A percentile compares a stretch with the other conserved stretches of the same genome.
Conservation (phyloP, 2,113 vertebrate genomes). For the Microtus pennsylvanicus region DNA sequence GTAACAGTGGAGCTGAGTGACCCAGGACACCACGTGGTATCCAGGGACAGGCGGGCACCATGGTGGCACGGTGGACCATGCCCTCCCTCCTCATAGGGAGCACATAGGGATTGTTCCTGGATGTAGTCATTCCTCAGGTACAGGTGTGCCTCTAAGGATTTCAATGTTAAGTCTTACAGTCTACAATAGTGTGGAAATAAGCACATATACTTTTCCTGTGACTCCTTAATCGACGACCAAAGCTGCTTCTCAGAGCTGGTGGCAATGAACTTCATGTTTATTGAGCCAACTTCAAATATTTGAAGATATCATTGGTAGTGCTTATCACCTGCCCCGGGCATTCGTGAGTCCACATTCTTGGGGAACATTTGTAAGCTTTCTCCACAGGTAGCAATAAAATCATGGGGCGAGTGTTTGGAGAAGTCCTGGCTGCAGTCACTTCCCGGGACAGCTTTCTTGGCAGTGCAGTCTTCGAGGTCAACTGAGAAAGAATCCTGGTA, state of each 20-base stretch:
- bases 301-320: constrained; percentile 1
- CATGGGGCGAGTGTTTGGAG: rapidly evolving
- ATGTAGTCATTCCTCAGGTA: rapidly evolving
- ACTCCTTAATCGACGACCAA: neutral
- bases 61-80: rapidly evolving
- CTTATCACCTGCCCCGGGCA: neutral
- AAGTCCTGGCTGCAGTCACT: rapidly evolving
- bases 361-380: neutral
- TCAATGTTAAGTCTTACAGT: rapidly evolving
- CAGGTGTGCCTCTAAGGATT: neutral
- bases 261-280: neutral
- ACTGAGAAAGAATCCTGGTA: neutral
- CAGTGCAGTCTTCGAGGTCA: neutral
- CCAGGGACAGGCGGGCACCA: neutral
- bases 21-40: rapidly evolving
- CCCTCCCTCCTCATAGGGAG: neutral
- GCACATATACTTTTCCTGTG: neutral
- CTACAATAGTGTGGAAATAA: rapidly evolving
- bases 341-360: neutral
- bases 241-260: neutral
- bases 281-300: constrained; percentile 54
- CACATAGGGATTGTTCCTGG: rapidly evolving
- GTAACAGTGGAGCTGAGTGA: neutral
- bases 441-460: neutral
- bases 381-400: neutral